phyloP scores from a whole-genome alignment of 2,797 vertebrate genomes.

The Amniataba percoides region DNA sequence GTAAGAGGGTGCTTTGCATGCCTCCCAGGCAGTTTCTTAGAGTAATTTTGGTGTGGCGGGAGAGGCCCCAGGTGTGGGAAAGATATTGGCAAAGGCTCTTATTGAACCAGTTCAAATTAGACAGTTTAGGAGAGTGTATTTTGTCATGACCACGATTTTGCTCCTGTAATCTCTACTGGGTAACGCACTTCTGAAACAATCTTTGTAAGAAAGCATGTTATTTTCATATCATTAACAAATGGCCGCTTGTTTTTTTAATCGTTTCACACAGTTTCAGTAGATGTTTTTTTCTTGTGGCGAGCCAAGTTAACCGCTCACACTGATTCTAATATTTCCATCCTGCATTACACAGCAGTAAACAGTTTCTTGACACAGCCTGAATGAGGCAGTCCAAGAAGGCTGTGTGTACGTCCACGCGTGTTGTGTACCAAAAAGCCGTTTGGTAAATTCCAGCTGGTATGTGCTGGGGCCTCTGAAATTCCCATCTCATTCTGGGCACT shows the following conservation, averaged over 20 bases:
- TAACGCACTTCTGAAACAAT: constrained; percentile 12
- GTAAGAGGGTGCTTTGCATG: constrained; percentile 48
- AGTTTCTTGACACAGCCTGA: constrained; percentile 27
- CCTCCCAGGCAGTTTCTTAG: constrained; percentile 41
- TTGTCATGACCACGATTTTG: constrained; percentile 39
- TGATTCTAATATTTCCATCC: constrained; percentile 20
- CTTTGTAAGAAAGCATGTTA: neutral
- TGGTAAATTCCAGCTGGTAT: constrained; percentile 64
- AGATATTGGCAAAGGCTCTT: constrained; percentile 75
- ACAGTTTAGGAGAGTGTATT: constrained; percentile 57
- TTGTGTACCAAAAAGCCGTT: constrained; percentile 30
- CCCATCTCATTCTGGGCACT: constrained; percentile 63
- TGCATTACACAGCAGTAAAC: constrained; percentile 1
- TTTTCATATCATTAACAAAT: constrained; percentile 22
- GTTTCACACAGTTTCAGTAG: constrained; percentile 6
- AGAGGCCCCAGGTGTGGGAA: constrained; percentile 69
- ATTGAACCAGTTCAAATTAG: constrained; percentile 66
- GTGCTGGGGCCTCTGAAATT: constrained; percentile 48
- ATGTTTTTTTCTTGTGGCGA: constrained; percentile 8
- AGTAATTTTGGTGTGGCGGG: constrained; percentile 43
- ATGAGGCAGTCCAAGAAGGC: neutral
- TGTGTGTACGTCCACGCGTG: constrained; percentile 3
- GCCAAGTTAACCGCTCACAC: constrained; percentile 1
- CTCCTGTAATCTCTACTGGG: constrained; percentile 19
- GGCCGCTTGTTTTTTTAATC: constrained; percentile 8